A percentile compares a stretch with the other conserved stretches of the same genome.
phyloP scores from a whole-genome alignment of 2,113 vertebrate genomes.

The Calyptomena viridis region DNA sequence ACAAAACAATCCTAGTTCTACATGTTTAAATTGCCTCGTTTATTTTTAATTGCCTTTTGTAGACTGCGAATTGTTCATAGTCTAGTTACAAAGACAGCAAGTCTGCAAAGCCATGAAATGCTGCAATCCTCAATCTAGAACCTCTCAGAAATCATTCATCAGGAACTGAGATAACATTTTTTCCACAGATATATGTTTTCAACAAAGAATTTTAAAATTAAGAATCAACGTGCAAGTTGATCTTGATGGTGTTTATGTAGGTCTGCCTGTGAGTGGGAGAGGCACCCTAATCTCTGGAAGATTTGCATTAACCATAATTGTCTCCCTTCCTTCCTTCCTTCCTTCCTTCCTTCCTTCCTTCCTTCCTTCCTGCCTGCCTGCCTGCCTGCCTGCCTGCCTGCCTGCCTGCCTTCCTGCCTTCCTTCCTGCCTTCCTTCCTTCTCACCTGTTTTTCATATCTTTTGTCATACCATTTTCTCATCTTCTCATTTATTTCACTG shows the following conservation, averaged over 20 bases:
- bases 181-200: not conserved
- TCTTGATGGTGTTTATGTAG: not conserved
- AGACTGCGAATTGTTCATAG: not conserved
- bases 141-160: not conserved
- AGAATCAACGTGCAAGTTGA: not conserved
- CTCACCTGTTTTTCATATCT: not conserved
- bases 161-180: not conserved
- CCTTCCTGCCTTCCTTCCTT: not conserved
- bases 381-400: too few species aligned
- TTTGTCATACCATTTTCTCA: not conserved
- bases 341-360: not conserved
- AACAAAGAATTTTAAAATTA: not conserved
- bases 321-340: too few species aligned
- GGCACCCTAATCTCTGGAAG: fast-evolving
- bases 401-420: fast-evolving
- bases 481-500: not conserved
- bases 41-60: not conserved
- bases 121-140: not conserved
- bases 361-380: not conserved
- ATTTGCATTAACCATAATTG: not conserved
- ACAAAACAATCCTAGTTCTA: not conserved
- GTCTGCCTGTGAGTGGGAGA: not conserved
- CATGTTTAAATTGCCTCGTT: not conserved
- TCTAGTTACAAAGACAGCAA: not conserved
- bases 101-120: not conserved